These are phyloP conservation scores for Drosophila nebulosa DNA, from an alignment of 1,140 invertebrate species.

Conservation along the genomic window DNA sequence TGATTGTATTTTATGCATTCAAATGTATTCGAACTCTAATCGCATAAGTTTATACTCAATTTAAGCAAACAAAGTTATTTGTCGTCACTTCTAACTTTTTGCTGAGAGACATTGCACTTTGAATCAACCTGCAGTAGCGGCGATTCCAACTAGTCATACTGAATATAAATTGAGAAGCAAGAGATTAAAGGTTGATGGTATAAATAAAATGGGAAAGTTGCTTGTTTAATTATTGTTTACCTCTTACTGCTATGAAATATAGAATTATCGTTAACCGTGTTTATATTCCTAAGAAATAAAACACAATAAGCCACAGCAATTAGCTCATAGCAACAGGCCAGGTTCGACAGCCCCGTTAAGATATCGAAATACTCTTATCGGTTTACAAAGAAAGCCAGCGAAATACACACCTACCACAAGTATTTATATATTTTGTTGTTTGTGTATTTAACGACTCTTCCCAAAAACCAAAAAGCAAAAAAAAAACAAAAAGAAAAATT, in stretches of 20 bases:
- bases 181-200: background rate
- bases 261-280: background rate
- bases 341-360: background rate
- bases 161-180: background rate
- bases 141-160: no score
- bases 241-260: background rate
- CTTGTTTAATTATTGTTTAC: background rate
- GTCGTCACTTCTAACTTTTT: no score
- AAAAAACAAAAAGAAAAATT: constrained; percentile 1
- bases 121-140: no score
- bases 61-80: no score
- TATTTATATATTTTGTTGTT: background rate
- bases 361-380: constrained; percentile 5
- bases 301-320: background rate
- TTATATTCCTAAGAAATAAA: background rate
- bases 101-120: no score
- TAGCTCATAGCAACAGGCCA: constrained; percentile 1
- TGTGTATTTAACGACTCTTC: background rate
- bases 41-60: no score
- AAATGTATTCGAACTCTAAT: no score
- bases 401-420: background rate
- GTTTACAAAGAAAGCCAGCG: background rate
- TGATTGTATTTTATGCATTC: no score
- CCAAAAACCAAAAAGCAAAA: background rate
- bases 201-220: background rate